Base-by-base conservation (phyloP, 2,797 vertebrate species). In the Amblyopsis hoosieri region DNA sequence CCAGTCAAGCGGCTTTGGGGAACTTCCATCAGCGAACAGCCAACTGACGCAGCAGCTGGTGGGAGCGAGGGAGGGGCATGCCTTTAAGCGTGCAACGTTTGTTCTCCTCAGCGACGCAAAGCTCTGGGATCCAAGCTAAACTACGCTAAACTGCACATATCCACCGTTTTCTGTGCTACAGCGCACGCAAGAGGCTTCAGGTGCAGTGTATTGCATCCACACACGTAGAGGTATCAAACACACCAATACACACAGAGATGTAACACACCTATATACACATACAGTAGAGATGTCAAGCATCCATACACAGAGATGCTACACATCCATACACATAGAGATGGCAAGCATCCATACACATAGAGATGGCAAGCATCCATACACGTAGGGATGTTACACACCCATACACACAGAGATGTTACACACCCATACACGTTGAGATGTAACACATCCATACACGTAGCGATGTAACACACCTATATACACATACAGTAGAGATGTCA, bases 71-170 rank as follows among this genome's bases (percentile, higher is more conserved):
- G 63, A 58, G 76, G 68, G 52, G 67, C 33, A 14, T 12, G 71
- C 82, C 85, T 80, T 33, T 72, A 81, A 82, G 78, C 71, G 14
- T 50, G 69, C 64, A 66, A 69, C 63, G 62, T n/a, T 72, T 75
- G 78, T 81, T 81, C 71, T 80, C 83, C 83, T 77, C 61, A 29
- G 63, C 62, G 75, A 80, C 68, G 57, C 64, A 66, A 66, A 37
- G 37, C 60, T 67, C 45, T 77, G 74, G 81, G 69, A 84, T 84
- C 75, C 73, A 48, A 66, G 79, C 73, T 84, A 86, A 89, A 86
- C 80, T 82, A 81, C 70, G 53, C 67, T 77, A 75, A 86, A 78
- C 79, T 68, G 70, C 62, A 66, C 60, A 75, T 73, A 81, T 80
- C 68, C 76, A 71, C 9, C 66, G 71, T 85, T 78, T 85, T 87